These are phyloP conservation scores for Labeo rohita DNA, from an alignment of 2,113 vertebrate species.

Conservation along the genomic window DNA sequence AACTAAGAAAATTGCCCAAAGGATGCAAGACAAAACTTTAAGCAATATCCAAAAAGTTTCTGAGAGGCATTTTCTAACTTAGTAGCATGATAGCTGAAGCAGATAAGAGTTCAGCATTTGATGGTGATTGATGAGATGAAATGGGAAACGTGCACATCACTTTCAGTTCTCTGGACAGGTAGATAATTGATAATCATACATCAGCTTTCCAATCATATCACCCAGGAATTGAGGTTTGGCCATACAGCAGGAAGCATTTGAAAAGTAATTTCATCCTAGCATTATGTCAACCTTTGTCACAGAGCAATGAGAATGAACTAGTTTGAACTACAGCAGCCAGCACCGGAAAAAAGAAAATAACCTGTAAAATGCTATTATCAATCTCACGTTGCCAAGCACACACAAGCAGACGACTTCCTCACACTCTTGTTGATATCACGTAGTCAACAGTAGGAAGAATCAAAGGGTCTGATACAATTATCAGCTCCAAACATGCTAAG, in stretches of 20 bases:
- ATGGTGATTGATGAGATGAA: constrained; percentile 26
- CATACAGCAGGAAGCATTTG: background rate
- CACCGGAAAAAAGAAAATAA: background rate
- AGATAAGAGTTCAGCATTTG: background rate
- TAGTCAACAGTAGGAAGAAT: constrained; percentile 21
- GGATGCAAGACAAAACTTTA: background rate
- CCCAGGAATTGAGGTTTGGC: background rate
- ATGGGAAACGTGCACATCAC: background rate
- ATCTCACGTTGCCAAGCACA: background rate
- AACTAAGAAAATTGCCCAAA: background rate
- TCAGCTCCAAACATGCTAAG: constrained; percentile 48
- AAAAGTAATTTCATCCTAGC: background rate
- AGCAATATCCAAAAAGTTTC: background rate
- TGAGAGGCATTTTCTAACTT: background rate
- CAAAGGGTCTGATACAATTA: constrained; percentile 47
- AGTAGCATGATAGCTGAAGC: background rate
- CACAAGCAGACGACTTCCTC: background rate
- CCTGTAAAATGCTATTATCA: constrained; percentile 36
- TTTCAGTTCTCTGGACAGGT: background rate
- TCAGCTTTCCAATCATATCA: background rate
- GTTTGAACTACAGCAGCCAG: background rate
- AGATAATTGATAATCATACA: constrained; percentile 8
- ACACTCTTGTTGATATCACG: background rate
- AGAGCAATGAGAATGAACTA: background rate
- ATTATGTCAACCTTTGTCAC: background rate